Base-by-base conservation (phyloP, 1,140 invertebrate genomes). In the Belonocnema kinseyi region DNA sequence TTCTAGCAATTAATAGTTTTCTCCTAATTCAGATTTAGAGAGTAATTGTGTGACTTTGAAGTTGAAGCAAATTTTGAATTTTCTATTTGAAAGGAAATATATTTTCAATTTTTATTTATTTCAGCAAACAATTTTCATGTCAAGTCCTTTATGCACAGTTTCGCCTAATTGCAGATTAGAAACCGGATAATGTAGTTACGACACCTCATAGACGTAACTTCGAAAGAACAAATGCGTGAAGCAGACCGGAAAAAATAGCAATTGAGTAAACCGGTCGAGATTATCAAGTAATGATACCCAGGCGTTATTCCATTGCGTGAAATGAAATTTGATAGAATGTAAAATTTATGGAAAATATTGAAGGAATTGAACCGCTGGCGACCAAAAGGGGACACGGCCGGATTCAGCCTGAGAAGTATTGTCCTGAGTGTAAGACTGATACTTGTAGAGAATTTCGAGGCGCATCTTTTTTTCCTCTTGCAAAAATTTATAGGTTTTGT, bases 131-230 rank as follows among this genome's bases (percentile, higher is more conserved):
- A 21, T 61, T 61, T 61, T 66, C 12, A n/a, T n/a, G 14, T 33
- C 1, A 19, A 10, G 54, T 12, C 17, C 19, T 19, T 33, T 21
- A 66, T 33, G 6, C 3, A 40, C 26, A 26, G 82, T 80, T 75
- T 77, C 82, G 82, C 75, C 76, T 79, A 83, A 80, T 82, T 73
- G 78, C 76, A 53, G 46, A 75, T 74, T 75, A 72, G 71, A 80
- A 79, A 85, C 81, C 77, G 76, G 78, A 78, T 79, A 78, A 73
- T 77, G 77, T 78, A 80, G 78, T 73, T 72, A 61, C 73, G 26
- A 40, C 61, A 66, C 61, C 54, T 66, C 40, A 33, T 14, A 40
- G 61, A 66, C 61, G 61, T 66, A 66, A 66, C 61, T 66, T 14
- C 13, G 14, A 66, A 66, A n/a, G 13, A 66, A 66, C 61, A 66